Evolutionary conservation across 1,140 invertebrate species (phyloP).

Genomic region (Antheraea pernyi): DNA sequence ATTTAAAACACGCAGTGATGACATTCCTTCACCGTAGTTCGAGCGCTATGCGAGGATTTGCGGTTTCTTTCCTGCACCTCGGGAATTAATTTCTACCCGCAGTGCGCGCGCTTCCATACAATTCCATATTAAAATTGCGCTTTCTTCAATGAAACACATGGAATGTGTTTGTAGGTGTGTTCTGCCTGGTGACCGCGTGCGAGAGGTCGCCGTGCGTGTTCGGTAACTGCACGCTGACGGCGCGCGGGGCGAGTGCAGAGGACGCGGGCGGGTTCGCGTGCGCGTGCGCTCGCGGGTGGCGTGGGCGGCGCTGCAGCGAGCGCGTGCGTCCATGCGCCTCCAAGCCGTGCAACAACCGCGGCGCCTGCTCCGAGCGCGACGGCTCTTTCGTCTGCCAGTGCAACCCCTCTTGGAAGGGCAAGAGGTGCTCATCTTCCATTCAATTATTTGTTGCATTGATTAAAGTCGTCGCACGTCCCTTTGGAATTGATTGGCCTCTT

Average conservation of each 20-base stretch:
- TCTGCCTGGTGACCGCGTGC: conserved; percentile 85
- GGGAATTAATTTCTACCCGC: too few relatives aligned
- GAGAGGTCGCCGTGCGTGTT: conserved; percentile 86
- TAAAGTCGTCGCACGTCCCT: too few relatives aligned
- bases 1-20: too few relatives aligned
- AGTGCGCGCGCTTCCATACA: too few relatives aligned
- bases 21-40: too few relatives aligned
- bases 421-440: conserved; percentile 56
- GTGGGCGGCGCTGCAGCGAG: conserved; percentile 83
- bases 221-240: conserved; percentile 82
- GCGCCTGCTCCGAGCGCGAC: conserved; percentile 83
- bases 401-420: conserved; percentile 86
- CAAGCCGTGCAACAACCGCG: conserved; percentile 85
- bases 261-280: conserved; percentile 63
- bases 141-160: too few relatives aligned
- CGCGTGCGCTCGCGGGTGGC: conserved; percentile 82
- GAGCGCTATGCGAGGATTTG: too few relatives aligned
- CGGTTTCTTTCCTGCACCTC: too few relatives aligned
- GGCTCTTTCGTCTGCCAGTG: conserved; percentile 84
- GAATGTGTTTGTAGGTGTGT: conserved; percentile 76
- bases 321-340: conserved; percentile 84
- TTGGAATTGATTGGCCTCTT: too few relatives aligned
- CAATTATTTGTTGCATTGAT: too few relatives aligned
- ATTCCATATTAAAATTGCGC: too few relatives aligned
- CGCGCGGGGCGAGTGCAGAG: conserved; percentile 8